Conservation (phyloP, 1,140 invertebrate species). For the Dendroctonus valens region DNA sequence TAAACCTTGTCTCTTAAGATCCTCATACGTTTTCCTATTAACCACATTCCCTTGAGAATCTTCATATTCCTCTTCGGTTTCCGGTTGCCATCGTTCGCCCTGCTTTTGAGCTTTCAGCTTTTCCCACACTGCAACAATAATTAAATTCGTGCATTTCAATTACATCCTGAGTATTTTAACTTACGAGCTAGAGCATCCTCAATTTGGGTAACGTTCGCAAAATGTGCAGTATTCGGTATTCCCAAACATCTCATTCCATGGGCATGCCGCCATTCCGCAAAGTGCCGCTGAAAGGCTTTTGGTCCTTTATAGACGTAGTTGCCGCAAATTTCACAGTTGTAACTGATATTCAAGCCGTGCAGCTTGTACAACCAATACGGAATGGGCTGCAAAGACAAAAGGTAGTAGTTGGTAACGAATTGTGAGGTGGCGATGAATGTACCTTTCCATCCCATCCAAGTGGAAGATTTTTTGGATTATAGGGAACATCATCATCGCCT, state of each 20-base stretch:
- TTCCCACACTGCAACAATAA: slow-evolving; percentile 79
- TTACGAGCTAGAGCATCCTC: slow-evolving; percentile 93
- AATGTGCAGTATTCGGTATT: slow-evolving; percentile 99
- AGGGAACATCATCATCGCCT: slow-evolving; percentile 87
- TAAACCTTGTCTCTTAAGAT: slow-evolving; percentile 96
- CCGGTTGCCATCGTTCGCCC: slow-evolving; percentile 92
- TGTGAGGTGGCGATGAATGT: slow-evolving; percentile 18
- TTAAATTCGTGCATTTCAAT: slow-evolving; percentile 27
- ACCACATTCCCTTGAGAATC: slow-evolving; percentile 98
- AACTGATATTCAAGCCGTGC: slow-evolving; percentile 98
- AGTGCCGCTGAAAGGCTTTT: slow-evolving; percentile 99
- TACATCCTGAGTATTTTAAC: slow-evolving; percentile 45
- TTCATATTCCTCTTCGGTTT: slow-evolving; percentile 98
- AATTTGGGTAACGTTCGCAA: slow-evolving; percentile 99
- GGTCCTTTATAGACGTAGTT: slow-evolving; percentile 99
- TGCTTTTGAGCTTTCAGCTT: slow-evolving; percentile 95
- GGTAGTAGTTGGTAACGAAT: background rate
- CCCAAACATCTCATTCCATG: slow-evolving; percentile 99
- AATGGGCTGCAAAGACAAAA: slow-evolving; percentile 68
- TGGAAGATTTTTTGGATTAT: slow-evolving; percentile 99
- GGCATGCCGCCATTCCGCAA: slow-evolving; percentile 99
- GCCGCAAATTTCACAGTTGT: slow-evolving; percentile 99
- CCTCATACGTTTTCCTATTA: slow-evolving; percentile 97
- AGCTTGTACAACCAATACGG: slow-evolving; percentile 99
- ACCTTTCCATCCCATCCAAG: slow-evolving; percentile 99